Evolutionary conservation across 1,140 invertebrate genomes (phyloP), one percentile per base, ranked within the genome.

Genomic region (Babylonia areolata): DNA sequence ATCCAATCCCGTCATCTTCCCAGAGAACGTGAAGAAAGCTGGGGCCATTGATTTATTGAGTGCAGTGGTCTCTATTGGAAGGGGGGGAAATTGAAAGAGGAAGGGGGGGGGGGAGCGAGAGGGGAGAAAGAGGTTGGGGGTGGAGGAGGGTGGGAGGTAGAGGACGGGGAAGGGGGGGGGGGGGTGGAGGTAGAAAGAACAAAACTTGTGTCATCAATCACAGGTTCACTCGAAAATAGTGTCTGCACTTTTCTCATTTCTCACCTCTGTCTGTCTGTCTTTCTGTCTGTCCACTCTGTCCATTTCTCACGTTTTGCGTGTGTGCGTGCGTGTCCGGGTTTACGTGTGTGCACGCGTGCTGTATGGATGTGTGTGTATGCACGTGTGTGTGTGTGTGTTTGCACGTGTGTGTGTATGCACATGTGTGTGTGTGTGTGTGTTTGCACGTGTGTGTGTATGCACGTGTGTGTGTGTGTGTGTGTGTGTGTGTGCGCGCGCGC

Each of bases 351-450:
- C 2, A 28, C 28, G 20, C 0, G 20, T 64, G 58, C 58, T n/a
- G n/a, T n/a, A n/a, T n/a, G n/a, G n/a, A n/a, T n/a, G n/a, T 23
- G 28, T 1, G 58, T 11, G 58, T n/a, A 5, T 64, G 58, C 23
- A 64, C 23, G 1, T 51, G 46, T 2, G 46, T 2, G 46, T 51
- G 46, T 51, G 46, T 51, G 46, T 51, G 46, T 51, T 0, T 51
- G 46, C 17, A 17, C 17, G 46, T 51, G 46, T 51, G 46, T 51
- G 46, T 3, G 46, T 17, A 3, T 42, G 77, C 42, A n/a, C 3
- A 17, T 79, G 77, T 79, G 37, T 79, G 77, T 79, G 37, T 42
- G 77, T 79, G 37, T 42, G 77, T 79, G 37, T 79, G 1, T 42
- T 15, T 79, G 39, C 42, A 17, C 42, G 77, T 79, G 37, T 46